Evolutionary conservation across 2,113 vertebrate genomes (phyloP).

Genomic region (Vanacampus margaritifer): DNA sequence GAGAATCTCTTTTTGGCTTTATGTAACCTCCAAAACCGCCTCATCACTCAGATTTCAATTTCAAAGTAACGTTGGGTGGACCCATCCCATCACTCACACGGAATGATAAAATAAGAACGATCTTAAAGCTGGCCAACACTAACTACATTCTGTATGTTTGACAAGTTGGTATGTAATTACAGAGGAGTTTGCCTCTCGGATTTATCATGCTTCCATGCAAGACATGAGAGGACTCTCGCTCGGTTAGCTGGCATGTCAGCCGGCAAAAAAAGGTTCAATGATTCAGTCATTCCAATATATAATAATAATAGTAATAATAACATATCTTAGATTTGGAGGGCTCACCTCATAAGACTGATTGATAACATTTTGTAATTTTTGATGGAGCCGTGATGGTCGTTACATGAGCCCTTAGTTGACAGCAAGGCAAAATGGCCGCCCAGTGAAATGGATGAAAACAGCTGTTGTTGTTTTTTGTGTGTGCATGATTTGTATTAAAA

Average conservation of each 20-base stretch:
- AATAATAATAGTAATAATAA: too few species aligned
- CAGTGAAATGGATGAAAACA: too few species aligned
- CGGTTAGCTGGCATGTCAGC: not conserved
- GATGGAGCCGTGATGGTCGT: too few species aligned
- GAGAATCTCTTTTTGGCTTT: conserved; percentile 9
- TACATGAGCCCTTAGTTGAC: too few species aligned
- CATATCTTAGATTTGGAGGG: too few species aligned
- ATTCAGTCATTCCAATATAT: not conserved
- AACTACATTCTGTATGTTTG: conserved; percentile 1
- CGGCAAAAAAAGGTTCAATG: not conserved
- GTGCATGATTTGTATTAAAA: too few species aligned
- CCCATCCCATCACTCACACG: not conserved
- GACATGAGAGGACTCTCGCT: not conserved
- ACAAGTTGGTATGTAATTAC: not conserved
- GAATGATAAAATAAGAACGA: not conserved
- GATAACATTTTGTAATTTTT: too few species aligned
- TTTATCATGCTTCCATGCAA: not conserved
- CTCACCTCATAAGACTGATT: too few species aligned
- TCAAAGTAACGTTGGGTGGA: not conserved
- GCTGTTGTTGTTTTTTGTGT: too few species aligned
- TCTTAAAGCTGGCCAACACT: not conserved
- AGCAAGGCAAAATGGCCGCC: too few species aligned
- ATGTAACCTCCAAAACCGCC: conserved; percentile 1
- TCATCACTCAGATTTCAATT: conserved; percentile 6
- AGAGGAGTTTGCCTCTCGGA: not conserved